phyloP scores from a whole-genome alignment of 2,888 invertebrate species.

The Orgyia antiqua region DNA sequence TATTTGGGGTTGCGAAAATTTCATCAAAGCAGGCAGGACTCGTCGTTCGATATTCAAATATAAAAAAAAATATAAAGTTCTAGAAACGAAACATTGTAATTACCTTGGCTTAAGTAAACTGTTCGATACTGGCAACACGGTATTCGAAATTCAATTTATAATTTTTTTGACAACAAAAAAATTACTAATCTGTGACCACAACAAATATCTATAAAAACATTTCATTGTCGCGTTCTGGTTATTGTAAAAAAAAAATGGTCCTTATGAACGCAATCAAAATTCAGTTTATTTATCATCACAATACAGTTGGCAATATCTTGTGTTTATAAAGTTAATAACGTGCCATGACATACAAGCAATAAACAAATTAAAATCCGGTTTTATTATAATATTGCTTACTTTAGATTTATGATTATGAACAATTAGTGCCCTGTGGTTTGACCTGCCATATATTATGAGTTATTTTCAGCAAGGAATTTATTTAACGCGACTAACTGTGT shows the following conservation, averaged over 20 bases:
- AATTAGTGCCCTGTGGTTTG: no score
- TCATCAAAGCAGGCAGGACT: no score
- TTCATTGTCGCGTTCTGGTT: slow-evolving; percentile 14
- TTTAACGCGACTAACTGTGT: no score
- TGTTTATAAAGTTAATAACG: slow-evolving; percentile 6
- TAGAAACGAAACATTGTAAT: no score
- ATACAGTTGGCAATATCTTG: slow-evolving; percentile 8
- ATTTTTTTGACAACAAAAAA: background rate
- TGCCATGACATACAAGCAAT: slow-evolving; percentile 20
- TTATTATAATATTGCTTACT: slow-evolving; percentile 14
- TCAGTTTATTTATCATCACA: background rate
- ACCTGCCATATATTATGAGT: no score
- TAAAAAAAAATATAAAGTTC: no score
- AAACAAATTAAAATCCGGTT: slow-evolving; percentile 24
- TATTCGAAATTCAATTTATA: background rate
- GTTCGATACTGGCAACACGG: background rate
- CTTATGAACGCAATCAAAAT: background rate
- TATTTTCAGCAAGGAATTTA: no score
- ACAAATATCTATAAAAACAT: slow-evolving; percentile 17
- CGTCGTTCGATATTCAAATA: no score
- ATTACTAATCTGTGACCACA: slow-evolving; percentile 5
- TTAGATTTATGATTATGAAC: slow-evolving; percentile 25
- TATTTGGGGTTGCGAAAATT: no score
- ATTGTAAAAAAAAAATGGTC: background rate
- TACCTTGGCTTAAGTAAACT: no score